Evolutionary conservation across 2,797 vertebrate species (phyloP).

Genomic region (Scolopax bukidnonensis): DNA sequence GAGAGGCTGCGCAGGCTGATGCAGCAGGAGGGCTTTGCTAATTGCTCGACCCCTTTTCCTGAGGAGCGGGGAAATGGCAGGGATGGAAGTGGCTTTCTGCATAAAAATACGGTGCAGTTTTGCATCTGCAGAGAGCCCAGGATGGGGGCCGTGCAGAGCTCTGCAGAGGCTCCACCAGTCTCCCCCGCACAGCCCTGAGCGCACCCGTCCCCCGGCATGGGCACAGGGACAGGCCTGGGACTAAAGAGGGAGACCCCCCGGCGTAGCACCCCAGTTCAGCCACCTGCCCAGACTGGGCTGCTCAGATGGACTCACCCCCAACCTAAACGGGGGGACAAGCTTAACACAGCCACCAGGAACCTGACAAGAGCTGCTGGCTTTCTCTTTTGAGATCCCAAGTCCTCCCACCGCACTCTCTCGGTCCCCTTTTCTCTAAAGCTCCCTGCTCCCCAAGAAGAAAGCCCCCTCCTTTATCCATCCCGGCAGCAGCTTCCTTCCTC

Average conservation of each 20-base stretch:
- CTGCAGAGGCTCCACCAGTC: background rate
- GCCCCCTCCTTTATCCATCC: background rate
- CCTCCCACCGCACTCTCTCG: background rate
- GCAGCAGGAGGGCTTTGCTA: background rate
- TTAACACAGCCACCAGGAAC: background rate
- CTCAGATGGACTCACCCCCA: background rate
- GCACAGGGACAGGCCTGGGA: background rate
- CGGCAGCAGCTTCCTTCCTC: background rate
- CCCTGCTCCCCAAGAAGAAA: background rate
- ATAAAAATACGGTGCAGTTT: background rate
- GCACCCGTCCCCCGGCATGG: rapidly evolving
- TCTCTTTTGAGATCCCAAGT: background rate
- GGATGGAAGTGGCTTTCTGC: background rate
- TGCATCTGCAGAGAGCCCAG: background rate
- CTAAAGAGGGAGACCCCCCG: background rate
- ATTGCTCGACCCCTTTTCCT: background rate
- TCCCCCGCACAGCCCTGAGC: background rate
- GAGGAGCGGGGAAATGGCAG: background rate
- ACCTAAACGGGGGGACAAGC: background rate
- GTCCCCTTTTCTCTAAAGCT: background rate
- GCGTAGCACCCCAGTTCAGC: background rate
- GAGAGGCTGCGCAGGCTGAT: background rate
- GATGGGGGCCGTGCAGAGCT: background rate
- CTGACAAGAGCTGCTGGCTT: background rate
- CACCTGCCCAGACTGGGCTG: background rate